Conservation (phyloP, 2,113 vertebrate species). For the Indicator indicator region DNA sequence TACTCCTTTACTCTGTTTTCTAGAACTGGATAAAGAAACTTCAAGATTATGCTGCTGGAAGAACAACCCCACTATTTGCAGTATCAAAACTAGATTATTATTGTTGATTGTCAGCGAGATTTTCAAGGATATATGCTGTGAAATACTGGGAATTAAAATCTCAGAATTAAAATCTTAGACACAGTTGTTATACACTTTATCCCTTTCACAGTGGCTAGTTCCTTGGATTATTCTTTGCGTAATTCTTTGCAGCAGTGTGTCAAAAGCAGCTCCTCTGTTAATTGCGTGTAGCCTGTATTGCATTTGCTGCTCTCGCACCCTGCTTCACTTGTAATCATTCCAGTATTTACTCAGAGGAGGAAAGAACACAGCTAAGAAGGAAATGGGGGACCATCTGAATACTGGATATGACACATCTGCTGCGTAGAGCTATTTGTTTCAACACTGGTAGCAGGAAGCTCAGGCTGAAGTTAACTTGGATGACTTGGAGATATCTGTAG, state of each 20-base stretch:
- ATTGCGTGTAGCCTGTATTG: background rate
- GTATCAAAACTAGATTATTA: background rate
- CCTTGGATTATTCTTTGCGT: background rate
- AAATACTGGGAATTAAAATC: background rate
- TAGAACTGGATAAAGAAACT: slow-evolving; percentile 57
- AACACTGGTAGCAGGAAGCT: slow-evolving; percentile 11
- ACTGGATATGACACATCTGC: slow-evolving; percentile 21
- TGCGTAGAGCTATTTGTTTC: background rate
- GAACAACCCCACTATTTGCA: background rate
- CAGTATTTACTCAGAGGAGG: slow-evolving; percentile 50
- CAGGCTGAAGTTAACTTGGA: slow-evolving; percentile 18
- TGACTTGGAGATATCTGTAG: slow-evolving; percentile 23
- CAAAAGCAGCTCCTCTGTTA: slow-evolving; percentile 19
- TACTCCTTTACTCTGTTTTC: slow-evolving; percentile 7
- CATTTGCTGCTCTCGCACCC: slow-evolving; percentile 20
- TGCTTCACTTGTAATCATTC: slow-evolving; percentile 46
- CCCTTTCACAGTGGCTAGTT: background rate
- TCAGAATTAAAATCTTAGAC: background rate
- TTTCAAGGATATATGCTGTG: background rate
- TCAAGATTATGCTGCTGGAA: slow-evolving; percentile 7
- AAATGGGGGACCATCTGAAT: slow-evolving; percentile 2
- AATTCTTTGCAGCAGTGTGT: background rate
- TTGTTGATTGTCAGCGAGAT: background rate
- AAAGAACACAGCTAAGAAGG: slow-evolving; percentile 36
- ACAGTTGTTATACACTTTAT: accelerated